Evolutionary conservation across 2,113 vertebrate species (phyloP).

Genomic region (Mustelus asterias): DNA sequence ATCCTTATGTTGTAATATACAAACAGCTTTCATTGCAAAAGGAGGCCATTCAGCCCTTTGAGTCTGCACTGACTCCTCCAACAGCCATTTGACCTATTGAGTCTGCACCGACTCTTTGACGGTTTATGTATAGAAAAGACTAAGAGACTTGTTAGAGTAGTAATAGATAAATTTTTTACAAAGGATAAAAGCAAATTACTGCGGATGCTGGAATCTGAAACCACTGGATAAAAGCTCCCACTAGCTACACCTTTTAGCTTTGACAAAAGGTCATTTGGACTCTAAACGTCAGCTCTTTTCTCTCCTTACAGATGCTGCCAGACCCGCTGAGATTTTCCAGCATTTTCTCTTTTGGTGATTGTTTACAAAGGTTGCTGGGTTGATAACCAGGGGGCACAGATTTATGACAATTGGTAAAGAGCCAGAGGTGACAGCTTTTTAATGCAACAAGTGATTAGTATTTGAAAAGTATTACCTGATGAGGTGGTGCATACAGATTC

Average conservation of each 20-base stretch:
- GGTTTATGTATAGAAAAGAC: background rate
- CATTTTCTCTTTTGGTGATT: no score
- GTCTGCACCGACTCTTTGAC: no score
- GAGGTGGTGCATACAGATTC: background rate
- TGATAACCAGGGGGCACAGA: background rate
- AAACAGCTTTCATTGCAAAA: background rate
- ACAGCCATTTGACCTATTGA: no score
- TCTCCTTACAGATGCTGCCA: no score
- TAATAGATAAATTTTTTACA: background rate
- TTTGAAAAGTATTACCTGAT: background rate
- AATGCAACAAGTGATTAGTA: background rate
- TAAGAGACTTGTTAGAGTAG: background rate
- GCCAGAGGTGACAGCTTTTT: background rate
- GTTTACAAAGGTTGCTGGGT: background rate
- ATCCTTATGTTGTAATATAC: background rate
- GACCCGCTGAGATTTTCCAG: no score
- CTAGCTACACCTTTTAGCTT: no score
- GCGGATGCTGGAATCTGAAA: no score
- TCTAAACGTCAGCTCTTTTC: no score
- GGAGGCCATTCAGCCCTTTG: no score
- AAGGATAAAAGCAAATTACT: background rate
- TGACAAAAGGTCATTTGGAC: no score
- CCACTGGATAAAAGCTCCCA: no score
- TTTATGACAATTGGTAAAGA: background rate
- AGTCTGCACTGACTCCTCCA: no score